Conservation (phyloP, 37 sponge, comb jelly and placozoan species). For the Chondrosia reniformis region DNA sequence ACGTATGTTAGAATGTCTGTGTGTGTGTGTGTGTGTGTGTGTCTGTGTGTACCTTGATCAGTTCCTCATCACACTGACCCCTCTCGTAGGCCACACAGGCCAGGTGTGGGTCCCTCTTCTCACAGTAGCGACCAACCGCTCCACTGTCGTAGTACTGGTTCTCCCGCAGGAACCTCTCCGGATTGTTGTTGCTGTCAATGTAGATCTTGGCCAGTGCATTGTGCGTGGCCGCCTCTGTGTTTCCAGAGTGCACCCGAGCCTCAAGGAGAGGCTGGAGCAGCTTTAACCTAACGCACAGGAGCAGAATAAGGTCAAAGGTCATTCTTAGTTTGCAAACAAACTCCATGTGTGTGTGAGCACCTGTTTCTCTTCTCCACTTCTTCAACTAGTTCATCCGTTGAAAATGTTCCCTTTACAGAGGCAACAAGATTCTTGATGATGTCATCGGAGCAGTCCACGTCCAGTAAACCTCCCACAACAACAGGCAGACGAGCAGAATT, state of each 20-base stretch:
- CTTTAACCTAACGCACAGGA: conserved; percentile 67
- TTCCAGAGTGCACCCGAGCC: conserved; percentile 83
- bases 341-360: conserved; percentile 17
- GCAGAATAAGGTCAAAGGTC: no score
- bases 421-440: conserved; percentile 96
- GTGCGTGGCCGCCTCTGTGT: conserved; percentile 96
- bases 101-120: conserved; percentile 98
- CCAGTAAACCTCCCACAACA: conserved; percentile 96
- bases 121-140: conserved; percentile 94
- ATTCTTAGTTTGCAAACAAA: neutral
- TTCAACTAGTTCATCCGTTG: conserved; percentile 97
- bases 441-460: conserved; percentile 96
- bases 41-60: conserved; percentile 83
- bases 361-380: conserved; percentile 94
- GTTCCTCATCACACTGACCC: conserved; percentile 95
- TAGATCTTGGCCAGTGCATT: conserved; percentile 99
- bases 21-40: no score
- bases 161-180: conserved; percentile 95
- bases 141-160: conserved; percentile 97
- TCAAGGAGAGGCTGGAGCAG: conserved; percentile 93
- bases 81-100: conserved; percentile 99
- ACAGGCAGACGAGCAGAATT: conserved; percentile 96
- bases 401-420: conserved; percentile 88
- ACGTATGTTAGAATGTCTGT: no score
- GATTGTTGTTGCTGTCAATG: conserved; percentile 99